phyloP scores from a whole-genome alignment of 2,113 vertebrate genomes.

The Cardinalis cardinalis region DNA sequence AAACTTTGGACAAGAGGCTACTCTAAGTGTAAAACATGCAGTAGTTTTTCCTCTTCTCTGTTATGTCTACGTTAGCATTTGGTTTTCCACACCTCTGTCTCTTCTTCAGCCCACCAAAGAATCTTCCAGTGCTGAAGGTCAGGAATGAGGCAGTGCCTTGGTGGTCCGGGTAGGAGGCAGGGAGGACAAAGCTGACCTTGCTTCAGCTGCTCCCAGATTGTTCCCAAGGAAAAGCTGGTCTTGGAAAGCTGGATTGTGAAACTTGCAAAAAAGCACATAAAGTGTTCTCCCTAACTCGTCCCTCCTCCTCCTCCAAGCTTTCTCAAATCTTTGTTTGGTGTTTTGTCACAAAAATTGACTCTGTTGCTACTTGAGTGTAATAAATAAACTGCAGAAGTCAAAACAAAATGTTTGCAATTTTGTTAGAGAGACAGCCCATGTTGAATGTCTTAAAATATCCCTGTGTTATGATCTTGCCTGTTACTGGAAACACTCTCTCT shows the following conservation, averaged over 20 bases:
- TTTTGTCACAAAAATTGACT: slow-evolving; percentile 10
- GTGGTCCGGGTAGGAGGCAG: slow-evolving; percentile 60
- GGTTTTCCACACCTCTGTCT: not conserved
- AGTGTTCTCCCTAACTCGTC: not conserved
- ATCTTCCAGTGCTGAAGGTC: not conserved
- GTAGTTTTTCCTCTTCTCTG: not conserved
- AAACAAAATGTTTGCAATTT: not conserved
- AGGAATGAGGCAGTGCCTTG: slow-evolving; percentile 23
- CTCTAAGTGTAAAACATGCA: not conserved
- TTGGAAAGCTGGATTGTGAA: not conserved
- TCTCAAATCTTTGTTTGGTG: not conserved
- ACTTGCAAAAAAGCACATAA: not conserved
- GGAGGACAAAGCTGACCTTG: not conserved
- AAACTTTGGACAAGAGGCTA: not conserved
- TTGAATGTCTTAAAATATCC: not conserved
- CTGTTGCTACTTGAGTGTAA: not conserved
- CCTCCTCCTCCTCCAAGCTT: not conserved
- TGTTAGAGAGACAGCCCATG: not conserved
- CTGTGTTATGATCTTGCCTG: not conserved
- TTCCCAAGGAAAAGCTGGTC: slow-evolving; percentile 13
- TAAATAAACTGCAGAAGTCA: slow-evolving; percentile 6
- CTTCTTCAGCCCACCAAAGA: not conserved
- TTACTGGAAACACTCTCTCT: not conserved
- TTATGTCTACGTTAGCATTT: not conserved
- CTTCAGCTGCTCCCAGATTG: slow-evolving; percentile 15